Conservation (phyloP, 2,888 invertebrate species). For the Neoitamus cyanurus region DNA sequence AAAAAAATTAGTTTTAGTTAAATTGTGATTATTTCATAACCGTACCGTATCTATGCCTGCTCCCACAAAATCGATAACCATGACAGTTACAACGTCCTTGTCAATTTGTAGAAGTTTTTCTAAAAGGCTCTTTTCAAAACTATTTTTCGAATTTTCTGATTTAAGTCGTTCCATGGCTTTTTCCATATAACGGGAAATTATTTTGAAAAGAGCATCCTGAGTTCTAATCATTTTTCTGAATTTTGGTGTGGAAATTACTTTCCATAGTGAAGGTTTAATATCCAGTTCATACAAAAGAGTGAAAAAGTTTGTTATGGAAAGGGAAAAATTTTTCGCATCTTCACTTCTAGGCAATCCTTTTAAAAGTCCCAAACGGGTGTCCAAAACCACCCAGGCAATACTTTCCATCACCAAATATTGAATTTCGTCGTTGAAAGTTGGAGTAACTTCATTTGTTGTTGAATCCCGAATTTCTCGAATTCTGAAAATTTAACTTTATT, state of each 20-base stretch:
- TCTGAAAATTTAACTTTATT: conserved; percentile 54
- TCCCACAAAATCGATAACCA: conserved; percentile 77
- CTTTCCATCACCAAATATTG: conserved; percentile 73
- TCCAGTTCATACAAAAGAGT: conserved; percentile 56
- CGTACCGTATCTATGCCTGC: conserved; percentile 80
- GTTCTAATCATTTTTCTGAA: conserved; percentile 57
- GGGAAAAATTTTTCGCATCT: conserved; percentile 48
- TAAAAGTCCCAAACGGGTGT: conserved; percentile 60
- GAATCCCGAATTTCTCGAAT: conserved; percentile 61
- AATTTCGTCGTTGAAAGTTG: conserved; percentile 67
- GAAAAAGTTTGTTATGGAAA: conserved; percentile 50
- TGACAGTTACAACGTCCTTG: conserved; percentile 72
- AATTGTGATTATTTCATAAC: background rate
- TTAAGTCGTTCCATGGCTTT: conserved; percentile 60
- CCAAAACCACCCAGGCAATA: conserved; percentile 65
- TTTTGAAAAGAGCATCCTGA: conserved; percentile 57
- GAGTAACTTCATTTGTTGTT: conserved; percentile 61
- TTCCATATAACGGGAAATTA: conserved; percentile 61
- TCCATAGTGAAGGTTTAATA: conserved; percentile 62
- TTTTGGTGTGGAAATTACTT: conserved; percentile 58
- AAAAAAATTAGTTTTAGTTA: background rate
- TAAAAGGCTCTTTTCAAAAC: conserved; percentile 70
- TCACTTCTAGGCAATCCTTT: conserved; percentile 49
- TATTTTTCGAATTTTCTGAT: conserved; percentile 63
- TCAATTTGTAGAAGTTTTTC: conserved; percentile 74